phyloP scores from a whole-genome alignment of 2,797 vertebrate genomes.

The Ispidina lecontei region DNA sequence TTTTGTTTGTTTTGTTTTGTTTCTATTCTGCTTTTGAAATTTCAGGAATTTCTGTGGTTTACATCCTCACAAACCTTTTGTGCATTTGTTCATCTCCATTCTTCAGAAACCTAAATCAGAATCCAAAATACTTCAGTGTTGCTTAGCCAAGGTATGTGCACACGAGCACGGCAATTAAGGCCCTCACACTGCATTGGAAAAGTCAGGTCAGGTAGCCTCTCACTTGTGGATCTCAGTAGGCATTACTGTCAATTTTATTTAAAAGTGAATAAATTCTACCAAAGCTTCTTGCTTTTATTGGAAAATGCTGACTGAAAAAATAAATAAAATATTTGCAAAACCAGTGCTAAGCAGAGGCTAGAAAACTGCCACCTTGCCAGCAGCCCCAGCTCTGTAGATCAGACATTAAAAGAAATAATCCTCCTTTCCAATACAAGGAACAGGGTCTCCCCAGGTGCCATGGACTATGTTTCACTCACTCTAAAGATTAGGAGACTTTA shows the following conservation, averaged over 20 bases:
- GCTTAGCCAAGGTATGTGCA: background rate
- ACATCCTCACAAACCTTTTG: accelerated
- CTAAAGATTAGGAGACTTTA: background rate
- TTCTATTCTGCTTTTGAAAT: background rate
- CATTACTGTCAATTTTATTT: background rate
- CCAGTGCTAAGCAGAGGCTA: background rate
- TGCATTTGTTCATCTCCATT: background rate
- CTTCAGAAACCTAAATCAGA: background rate
- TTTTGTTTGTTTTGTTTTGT: no score
- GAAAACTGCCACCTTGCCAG: background rate
- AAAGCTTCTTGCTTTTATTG: background rate
- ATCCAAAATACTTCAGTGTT: background rate
- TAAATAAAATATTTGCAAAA: background rate
- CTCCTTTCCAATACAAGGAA: background rate
- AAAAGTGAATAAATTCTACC: background rate
- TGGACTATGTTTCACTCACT: background rate
- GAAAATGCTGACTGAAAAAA: background rate
- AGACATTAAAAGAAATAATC: background rate
- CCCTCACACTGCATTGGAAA: background rate
- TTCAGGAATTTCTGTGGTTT: background rate
- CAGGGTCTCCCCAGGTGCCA: background rate
- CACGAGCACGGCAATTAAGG: background rate
- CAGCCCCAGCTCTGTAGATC: background rate
- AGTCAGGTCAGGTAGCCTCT: background rate
- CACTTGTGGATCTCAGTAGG: background rate